Base-by-base conservation (phyloP, 2,113 vertebrate genomes). In the Hydrolagus affinis region DNA sequence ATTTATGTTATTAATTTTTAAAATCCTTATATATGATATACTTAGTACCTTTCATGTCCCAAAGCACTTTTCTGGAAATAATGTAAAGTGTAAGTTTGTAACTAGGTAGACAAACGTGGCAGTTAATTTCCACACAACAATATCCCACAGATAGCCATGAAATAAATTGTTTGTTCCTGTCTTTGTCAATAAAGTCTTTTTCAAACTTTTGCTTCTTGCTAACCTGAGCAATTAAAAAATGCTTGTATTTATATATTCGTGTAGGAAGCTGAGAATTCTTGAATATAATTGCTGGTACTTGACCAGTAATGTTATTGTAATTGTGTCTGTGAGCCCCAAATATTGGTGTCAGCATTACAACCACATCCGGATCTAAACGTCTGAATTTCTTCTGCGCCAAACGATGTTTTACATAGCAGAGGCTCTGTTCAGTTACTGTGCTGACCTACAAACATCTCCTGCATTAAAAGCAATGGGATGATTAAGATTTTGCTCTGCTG, bases 201-300 rank as follows among this genome's bases (percentile, higher is more conserved):
- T 17, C 30, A 21, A 68, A 30, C 25, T 28, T 66, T 23, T 66
- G 60, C n/a, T 30, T 83, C 25, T 30, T 83, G 32, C 62, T 32
- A 83, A 28, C 76, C 62, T 15, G 11, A 2, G 8, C 28, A 17
- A 23, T 17, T 9, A 68, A 15, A 66, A 28, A 30, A 66, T 30
- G 28, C 60, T 80, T 80, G 19, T 3, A 19, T 66, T 30, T 68
- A 8, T 32, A 60, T 83, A 83, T 83, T 83, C 23, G 0, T 83
- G 78, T 17, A 66, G 23, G 60, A 32, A 83, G 28, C 60, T 4
- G 66, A 19, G 8, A 28, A 83, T 14, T 28, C 62, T 66, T 68
- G 62, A 66, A 68, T 66, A 32, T 83, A 83, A 83, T 83, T 32
- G 66, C n/a, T 30, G 78, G 28, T 28, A 66, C 66, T 83, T 83